Evolutionary conservation across 2,113 vertebrate species (phyloP), one percentile per base, ranked within the genome.

Genomic region (Pungitius pungitius): DNA sequence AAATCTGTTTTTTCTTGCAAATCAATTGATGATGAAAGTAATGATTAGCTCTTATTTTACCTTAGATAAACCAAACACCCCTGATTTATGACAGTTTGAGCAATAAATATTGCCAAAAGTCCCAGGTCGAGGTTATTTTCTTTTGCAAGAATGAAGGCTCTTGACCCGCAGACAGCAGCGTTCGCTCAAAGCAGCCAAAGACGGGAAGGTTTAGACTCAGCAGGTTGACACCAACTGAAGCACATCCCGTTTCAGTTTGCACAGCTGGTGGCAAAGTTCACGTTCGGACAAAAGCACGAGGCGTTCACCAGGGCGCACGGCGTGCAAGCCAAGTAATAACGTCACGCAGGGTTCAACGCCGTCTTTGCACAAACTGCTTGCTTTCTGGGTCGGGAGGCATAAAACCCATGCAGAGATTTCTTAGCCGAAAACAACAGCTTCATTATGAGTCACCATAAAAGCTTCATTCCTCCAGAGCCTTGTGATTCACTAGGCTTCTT

Each of bases 371-470:
- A 42, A 20, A 27, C 49, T 27, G 62, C 72, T 69, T 83, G 27
- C 69, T 80, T 22, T 81, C 54, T 85, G 63, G 64, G 84, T 83
- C 79, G 82, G 17, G 75, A 75, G 84, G 83, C 84, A 77, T 37
- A 73, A 87, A 73, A 75, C 42, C 71, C 26, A 55, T 1, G 10
- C 73, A 27, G 55, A 78, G 86, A 69, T 89, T 89, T 82, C 75
- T 86, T 81, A 88, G 85, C 86, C 73, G 62, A 87, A 90, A 83
- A 91, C 88, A 92, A 93, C 51, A 75, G 85, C 26, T 37, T 72
- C 64, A 75, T 91, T 91, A 91, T 90, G 37, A 76, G 67, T 0
- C 0, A 11, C 27, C 58, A 62, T 59, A 69, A 77, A 64, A 89
- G 91, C 90, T 40, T 67, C 81, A 91, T 91, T 90, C 86, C 87